Base-by-base conservation (phyloP, 2,797 vertebrate species). In the Clarias platycephalus region DNA sequence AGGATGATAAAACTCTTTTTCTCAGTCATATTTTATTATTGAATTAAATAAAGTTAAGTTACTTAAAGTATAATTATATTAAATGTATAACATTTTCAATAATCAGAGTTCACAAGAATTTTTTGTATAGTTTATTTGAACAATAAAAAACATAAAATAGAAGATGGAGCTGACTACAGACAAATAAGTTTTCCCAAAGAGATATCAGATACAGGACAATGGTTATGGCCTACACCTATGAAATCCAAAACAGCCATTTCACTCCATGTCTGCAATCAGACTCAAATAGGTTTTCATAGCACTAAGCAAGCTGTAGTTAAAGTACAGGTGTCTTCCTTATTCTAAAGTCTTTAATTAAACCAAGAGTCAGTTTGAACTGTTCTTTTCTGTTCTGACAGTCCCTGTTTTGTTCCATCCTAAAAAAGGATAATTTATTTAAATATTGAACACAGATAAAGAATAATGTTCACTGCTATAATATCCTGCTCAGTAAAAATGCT, bases 51-150 rank as follows among this genome's bases (percentile, higher is more conserved):
- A n/a, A n/a, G 4, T n/a, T 15, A 5, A 63, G 49, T 62, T 49
- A 44, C 72, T n/a, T 82, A 20, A 60, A 5, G 16, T 58, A 40
- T 57, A 83, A 57, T 34, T 5, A 58, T 2, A 40, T 20, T 66
- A 37, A 57, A 77, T 40, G 3, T n/a, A 58, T n/a, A 62, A 53
- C 2, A n/a, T 49, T 49, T 71, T 7, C 78, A 68, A 37, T 16
- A 64, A 76, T 60, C 62, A 40, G 10, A 37, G 8, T 37, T 8
- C 60, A 68, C 20, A 57, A 58, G 10, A 22, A 20, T 28, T 44
- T 80, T 80, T 67, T 66, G 31, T 78, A 22, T 53, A 15, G 9
- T 79, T 86, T 83, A 86, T 83, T 83, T 74, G 20, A 74, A 74
- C 60, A 74, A 53, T 86, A 49, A 60, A 83, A 74, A 53, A 83